phyloP scores from a whole-genome alignment of 2,888 invertebrate species.

The Sisyra nigra region DNA sequence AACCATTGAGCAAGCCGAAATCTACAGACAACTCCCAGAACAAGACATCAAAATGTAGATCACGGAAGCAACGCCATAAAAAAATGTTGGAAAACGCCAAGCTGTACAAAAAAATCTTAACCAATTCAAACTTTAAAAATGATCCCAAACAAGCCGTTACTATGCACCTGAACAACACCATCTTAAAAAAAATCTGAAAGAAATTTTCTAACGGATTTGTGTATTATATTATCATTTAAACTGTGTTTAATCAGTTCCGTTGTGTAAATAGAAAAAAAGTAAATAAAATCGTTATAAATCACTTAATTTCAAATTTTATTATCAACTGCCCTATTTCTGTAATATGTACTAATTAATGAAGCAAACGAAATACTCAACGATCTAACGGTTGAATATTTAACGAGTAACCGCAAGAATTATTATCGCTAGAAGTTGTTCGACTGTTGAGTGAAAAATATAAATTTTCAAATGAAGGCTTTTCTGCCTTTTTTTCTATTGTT shows the following conservation, averaged over 20 bases:
- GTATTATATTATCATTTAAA: not conserved
- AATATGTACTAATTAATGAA: too few relatives aligned
- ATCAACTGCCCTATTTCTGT: too few relatives aligned
- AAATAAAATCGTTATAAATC: not conserved
- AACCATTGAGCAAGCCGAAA: conserved; percentile 7
- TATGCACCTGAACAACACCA: not conserved
- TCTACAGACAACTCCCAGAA: too few relatives aligned
- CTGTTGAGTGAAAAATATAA: not conserved
- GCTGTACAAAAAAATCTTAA: not conserved
- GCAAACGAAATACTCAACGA: too few relatives aligned
- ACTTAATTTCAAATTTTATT: too few relatives aligned
- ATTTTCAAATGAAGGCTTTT: too few relatives aligned
- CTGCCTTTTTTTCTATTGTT: not conserved
- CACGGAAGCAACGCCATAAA: not conserved
- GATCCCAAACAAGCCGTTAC: not conserved
- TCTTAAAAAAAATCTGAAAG: not conserved
- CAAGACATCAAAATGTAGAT: too few relatives aligned
- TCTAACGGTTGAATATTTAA: too few relatives aligned
- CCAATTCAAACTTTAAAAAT: not conserved
- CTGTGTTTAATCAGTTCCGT: not conserved
- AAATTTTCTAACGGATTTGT: not conserved
- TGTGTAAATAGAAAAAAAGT: not conserved
- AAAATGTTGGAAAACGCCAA: not conserved
- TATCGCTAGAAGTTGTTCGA: not conserved
- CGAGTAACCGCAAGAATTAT: too few relatives aligned